Conservation (phyloP, 2,797 vertebrate species). For the Chromobotia macracanthus region DNA sequence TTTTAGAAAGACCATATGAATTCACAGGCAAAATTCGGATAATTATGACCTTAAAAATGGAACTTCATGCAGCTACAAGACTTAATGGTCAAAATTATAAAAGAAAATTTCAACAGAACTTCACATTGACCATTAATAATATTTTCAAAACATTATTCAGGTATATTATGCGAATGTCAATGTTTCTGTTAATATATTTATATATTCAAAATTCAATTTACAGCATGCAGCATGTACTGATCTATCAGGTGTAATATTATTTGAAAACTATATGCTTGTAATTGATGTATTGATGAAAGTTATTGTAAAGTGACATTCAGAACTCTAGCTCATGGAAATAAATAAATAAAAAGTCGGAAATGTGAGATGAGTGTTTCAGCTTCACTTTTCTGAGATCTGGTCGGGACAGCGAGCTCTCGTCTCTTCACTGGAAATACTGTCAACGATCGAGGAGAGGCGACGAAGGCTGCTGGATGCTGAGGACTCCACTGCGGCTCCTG, state of each 20-base stretch:
- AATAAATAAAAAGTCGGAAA: constrained; percentile 55
- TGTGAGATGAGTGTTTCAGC: constrained; percentile 46
- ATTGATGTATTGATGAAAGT: constrained; percentile 1
- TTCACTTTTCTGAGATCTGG: constrained; percentile 73
- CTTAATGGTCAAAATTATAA: constrained; percentile 21
- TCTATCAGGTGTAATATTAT: no score
- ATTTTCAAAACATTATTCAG: no score
- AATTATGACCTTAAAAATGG: constrained; percentile 35
- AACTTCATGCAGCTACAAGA: constrained; percentile 47
- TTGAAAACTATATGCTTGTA: no score
- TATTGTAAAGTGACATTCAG: constrained; percentile 6
- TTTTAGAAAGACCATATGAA: constrained; percentile 39
- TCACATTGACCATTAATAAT: no score
- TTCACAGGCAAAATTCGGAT: constrained; percentile 36
- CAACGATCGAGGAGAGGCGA: constrained; percentile 94
- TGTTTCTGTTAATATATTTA: no score
- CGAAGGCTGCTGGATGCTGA: constrained; percentile 90
- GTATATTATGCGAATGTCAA: no score
- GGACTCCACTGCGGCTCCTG: constrained; percentile 77
- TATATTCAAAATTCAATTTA: no score
- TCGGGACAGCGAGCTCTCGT: constrained; percentile 72
- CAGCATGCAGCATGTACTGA: no score
- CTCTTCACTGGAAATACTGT: constrained; percentile 91
- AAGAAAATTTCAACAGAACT: constrained; percentile 4
- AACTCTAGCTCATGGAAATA: constrained; percentile 43